Evolutionary conservation across 2,888 invertebrate genomes (phyloP), one percentile per base, ranked within the genome.

Genomic region (Epiblema foenella): DNA sequence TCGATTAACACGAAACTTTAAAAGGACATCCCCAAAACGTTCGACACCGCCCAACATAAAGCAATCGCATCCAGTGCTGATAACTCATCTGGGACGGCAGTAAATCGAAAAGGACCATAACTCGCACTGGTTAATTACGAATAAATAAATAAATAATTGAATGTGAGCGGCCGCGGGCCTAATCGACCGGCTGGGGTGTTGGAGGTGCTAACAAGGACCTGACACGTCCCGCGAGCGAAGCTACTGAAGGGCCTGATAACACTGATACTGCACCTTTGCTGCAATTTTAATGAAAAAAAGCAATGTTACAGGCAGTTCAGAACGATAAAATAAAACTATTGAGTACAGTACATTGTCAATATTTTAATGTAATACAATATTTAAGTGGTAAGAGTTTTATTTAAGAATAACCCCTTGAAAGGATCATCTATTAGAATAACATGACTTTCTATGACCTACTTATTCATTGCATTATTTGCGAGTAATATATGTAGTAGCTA

Each of bases 91-190:
- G 80, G 77, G 72, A 74, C 78, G 83, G 79, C 88, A 90, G 87
- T 92, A 91, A 93, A 91, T 92, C 88, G 87, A 79, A 74, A 75
- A 75, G 76, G 83, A 77, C 86, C 89, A 91, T 93, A 93, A 94
- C 93, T 93, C 88, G 87, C 81, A 84, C 84, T 79, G 85, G 86
- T 93, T 93, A 93, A 94, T 94, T 93, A 93, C 93, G 93, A 93
- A 94, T 93, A 93, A 93, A 93, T 93, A 93, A 93, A 93, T 93
- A 93, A 93, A 93, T 94, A 93, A 94, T 93, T 93, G 93, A 93
- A 93, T 91, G 91, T 90, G 91, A 90, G 88, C 88, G 89, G 92
- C 93, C 92, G 88, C 87, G 89, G 92, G 93, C 90, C 84, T 90
- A 92, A 93, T 91, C 90, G 92, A 90, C 90, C 90, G 85, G 81